Base-by-base conservation (phyloP, 1,140 invertebrate species). In the Elysia chlorotica region DNA sequence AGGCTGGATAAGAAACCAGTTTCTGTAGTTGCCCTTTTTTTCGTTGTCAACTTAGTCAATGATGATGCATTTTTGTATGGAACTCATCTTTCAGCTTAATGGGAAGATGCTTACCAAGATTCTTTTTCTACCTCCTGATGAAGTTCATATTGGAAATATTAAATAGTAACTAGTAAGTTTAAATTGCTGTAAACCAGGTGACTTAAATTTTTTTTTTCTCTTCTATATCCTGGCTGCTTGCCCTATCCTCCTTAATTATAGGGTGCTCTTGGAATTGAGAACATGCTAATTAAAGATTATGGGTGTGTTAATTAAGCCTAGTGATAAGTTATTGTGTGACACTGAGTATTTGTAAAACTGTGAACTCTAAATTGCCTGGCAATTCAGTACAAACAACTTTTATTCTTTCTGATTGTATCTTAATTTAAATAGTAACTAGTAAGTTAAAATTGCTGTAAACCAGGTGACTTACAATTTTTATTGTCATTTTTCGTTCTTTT, bases 71-170 rank as follows among this genome's bases (percentile, higher is more conserved):
- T 6, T 21, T 59, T 17, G 17, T 6, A 59, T 59, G 14, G 10
- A 59, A 10, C 28, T 66, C 71, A 30, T 71, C 65, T 67, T 67
- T 35, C 62, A 84, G 81, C 57, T 85, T 2, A 83, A 85, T 65
- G 67, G 72, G 31, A 85, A 84, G 71, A 76, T 76, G 28, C 75
- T 85, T 31, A 70, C 41, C 28, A 73, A 79, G 30, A 77, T 86
- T 17, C 48, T 86, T 38, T 84, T 83, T 69, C 63, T 86, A 23
- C 76, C 81, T 0, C 84, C 84, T 36, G 75, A 82, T 57, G 59
- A 80, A 59, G 70, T 85, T 1, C 65, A 74, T n/a, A 75, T 82
- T 23, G 78, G 66, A 23, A 65, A 79, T 10, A n/a, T n/a, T n/a
- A n/a, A n/a, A n/a, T n/a, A n/a, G n/a, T n/a, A n/a, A n/a, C n/a